Base-by-base conservation (phyloP, 2,113 vertebrate species). In the Lepus americanus region DNA sequence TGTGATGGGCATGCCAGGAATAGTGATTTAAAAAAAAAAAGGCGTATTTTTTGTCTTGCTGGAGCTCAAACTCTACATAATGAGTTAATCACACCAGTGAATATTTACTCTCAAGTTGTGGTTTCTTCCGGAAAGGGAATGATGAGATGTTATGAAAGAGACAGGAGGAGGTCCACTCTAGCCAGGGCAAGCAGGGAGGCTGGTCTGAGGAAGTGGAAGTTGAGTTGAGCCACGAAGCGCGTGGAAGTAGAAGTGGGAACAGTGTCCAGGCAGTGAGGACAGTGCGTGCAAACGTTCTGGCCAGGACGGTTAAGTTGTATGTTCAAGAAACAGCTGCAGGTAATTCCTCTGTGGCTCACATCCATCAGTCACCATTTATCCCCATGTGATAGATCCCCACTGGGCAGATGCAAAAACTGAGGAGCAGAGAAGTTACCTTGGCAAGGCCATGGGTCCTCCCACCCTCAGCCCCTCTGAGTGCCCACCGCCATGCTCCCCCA, bases 401-500 rank as follows among this genome's bases (percentile, higher is more conserved):
- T 64, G 39, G n/a, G 14, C 33, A 61, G 87, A 81, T 36, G 22
- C 25, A 81, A 86, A 89, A 23, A 23, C 16, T 5, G 23, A 95
- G 44, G 25, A 67, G 70, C 55, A 55, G 76, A 94, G 74, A 94
- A 27, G 31, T n/a, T 85, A 33, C 39, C 25, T 89, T 70, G 67
- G 36, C 23, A 9, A 77, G 61, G 25, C 17, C 90, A 49, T n/a
- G 61, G 31, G 36, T 7, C 53, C 80, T 63, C 61, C n/a, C 23
- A 59, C 76, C 39, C 82, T 61, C 82, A 23, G 19, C 31, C 63
- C 22, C 39, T 82, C 39, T 61, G 67, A 8, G 76, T 31, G 61
- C 83, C 81, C 1, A 9, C 20, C 2, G 0, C 19, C 4, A 0
- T 25, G 23, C 19, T 33, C 23, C 23, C 72, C 5, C 3, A 8